These are phyloP conservation scores for Macrophya annulata DNA, from an alignment of 2,888 invertebrate genomes.

Conservation along the genomic window DNA sequence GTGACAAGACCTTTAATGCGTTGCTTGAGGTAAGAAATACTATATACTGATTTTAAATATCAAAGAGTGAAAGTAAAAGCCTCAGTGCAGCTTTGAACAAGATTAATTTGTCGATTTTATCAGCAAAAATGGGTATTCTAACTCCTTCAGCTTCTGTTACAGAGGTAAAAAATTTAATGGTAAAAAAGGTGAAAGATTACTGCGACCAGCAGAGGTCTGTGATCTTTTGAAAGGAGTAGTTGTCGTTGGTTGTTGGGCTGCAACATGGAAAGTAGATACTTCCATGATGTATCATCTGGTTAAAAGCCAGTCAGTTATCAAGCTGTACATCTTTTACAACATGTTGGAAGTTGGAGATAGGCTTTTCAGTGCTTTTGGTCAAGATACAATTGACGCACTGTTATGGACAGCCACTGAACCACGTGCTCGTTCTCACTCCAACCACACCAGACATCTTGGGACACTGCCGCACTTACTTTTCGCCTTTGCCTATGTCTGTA, in stretches of 20 bases:
- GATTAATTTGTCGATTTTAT: not conserved
- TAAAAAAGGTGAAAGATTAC: constrained; percentile 81
- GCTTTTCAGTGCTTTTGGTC: constrained; percentile 97
- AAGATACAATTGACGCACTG: constrained; percentile 98
- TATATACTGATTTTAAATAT: not conserved
- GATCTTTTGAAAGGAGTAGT: constrained; percentile 97
- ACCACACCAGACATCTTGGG: constrained; percentile 87
- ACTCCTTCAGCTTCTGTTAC: constrained; percentile 52
- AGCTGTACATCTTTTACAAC: constrained; percentile 99
- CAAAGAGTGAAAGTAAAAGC: not conserved
- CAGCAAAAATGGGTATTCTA: not conserved
- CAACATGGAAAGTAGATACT: constrained; percentile 96
- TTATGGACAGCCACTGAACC: constrained; percentile 99
- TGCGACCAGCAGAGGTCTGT: constrained; percentile 96
- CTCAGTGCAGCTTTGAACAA: not conserved
- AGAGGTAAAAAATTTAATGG: constrained; percentile 67
- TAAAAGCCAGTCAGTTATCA: constrained; percentile 99
- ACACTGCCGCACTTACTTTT: constrained; percentile 95
- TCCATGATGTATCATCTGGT: constrained; percentile 99
- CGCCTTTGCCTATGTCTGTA: constrained; percentile 96
- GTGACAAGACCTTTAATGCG: constrained; percentile 87
- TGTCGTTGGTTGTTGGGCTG: constrained; percentile 89
- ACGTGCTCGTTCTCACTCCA: constrained; percentile 82
- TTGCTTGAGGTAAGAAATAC: constrained; percentile 85
- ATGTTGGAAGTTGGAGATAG: constrained; percentile 99